Base-by-base conservation (phyloP, 2,113 vertebrate genomes). In the Prionailurus viverrinus region DNA sequence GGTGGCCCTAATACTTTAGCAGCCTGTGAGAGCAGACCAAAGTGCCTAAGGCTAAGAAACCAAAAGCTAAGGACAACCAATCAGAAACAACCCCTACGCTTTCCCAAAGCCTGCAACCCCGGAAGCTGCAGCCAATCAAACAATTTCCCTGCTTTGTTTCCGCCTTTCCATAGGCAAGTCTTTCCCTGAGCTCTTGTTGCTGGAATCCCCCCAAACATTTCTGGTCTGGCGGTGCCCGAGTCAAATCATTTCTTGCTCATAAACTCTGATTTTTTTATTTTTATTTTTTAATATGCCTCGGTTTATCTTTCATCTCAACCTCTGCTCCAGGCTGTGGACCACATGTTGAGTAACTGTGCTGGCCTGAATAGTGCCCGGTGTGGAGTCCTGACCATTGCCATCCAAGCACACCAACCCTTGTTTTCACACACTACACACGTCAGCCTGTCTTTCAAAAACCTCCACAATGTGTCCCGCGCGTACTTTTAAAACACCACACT, bases 11-110 rank as follows among this genome's bases (percentile, higher is more conserved):
- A 31, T 5, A 51, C 45, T 45, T 51, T 79, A 51, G 76, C 45
- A 51, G 29, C 45, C 14, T 0, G 31, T 3, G 1, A 3, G 25
- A 51, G 27, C 29, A 11, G 51, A 33, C 27, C 29, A 1, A 51
- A 79, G n/a, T 31, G 76, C 45, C 29, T 29, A 51, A 33, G 29
- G 16, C 45, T 33, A 79, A 45, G 45, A 79, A 76, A 76, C 10
- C 45, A 79, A 79, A 78, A 51, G 45, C 45, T 19, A 51, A 79
- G 31, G 76, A 48, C 45, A 51, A 19, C 29, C 45, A 51, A 79
- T 79, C 76, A 51, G 4, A 7, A 48, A 31, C 41, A 31, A 5
- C 27, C 15, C 27, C 7, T 16, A 48, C 39, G 73, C 73, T 76
- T 76, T 76, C 73, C 74, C 45, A 41, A 21, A 74, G 5, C 21